A percentile compares a stretch with the other conserved stretches of the same genome.
Conservation (phyloP, 2,113 vertebrate species). For the Syngnathus scovelli region DNA sequence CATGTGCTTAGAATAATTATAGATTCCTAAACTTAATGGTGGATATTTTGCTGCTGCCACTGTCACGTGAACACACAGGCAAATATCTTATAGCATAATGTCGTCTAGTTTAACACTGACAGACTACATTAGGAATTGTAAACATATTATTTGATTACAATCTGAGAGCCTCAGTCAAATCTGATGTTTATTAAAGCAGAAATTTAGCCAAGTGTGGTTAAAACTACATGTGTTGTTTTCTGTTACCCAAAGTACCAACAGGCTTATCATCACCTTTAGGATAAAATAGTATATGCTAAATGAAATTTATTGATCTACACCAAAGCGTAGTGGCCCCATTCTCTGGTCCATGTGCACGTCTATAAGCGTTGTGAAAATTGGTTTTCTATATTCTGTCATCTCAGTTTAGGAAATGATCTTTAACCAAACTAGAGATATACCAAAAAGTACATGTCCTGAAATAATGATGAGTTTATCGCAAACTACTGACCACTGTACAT, state of each 20-base stretch:
- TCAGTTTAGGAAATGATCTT: too few species aligned
- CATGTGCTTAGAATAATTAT: conserved; percentile 30
- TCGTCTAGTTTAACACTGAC: not conserved
- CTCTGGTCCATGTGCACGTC: too few species aligned
- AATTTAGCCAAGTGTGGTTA: conserved; percentile 6
- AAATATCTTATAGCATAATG: not conserved
- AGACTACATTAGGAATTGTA: not conserved
- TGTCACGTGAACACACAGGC: not conserved
- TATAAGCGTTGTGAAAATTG: too few species aligned
- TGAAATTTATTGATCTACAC: too few species aligned
- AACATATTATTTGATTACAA: not conserved
- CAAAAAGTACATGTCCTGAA: conserved; percentile 5
- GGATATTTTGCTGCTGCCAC: not conserved
- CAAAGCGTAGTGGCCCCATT: too few species aligned
- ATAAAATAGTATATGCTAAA: too few species aligned
- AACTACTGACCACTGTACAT: not conserved
- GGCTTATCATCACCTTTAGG: not conserved
- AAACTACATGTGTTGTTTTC: too few species aligned
- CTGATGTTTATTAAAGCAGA: not conserved
- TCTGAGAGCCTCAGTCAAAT: not conserved
- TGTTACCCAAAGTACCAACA: not conserved
- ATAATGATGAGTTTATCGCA: conserved; percentile 14
- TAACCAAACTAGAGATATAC: too few species aligned
- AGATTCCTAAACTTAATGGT: not conserved
- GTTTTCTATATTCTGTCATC: too few species aligned